Evolutionary conservation across 2,888 invertebrate genomes (phyloP).

Genomic region (Ctena decussata): DNA sequence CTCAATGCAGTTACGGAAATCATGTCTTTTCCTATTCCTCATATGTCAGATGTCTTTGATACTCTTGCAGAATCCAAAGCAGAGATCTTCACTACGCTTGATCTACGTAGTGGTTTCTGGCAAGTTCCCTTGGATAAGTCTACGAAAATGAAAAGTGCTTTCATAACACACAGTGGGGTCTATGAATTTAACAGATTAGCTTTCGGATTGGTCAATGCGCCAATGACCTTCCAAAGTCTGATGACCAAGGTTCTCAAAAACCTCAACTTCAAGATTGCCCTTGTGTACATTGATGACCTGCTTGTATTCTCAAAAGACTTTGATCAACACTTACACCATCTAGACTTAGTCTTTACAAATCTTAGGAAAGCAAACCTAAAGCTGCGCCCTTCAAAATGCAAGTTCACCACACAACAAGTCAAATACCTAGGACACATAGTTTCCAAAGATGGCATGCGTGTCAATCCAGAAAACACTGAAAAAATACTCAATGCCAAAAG

Average conservation of each 20-base stretch:
- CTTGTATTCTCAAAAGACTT: constrained; percentile 32
- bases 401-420: constrained; percentile 31
- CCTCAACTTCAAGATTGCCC: constrained; percentile 44
- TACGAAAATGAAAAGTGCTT: constrained; percentile 42
- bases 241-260: constrained; percentile 41
- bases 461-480: constrained; percentile 30
- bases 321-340: too few species aligned
- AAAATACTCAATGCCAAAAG: background rate
- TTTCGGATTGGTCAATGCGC: constrained; percentile 52
- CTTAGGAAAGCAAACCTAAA: constrained; percentile 41
- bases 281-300: constrained; percentile 62
- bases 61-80: constrained; percentile 30
- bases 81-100: too few species aligned
- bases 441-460: constrained; percentile 39
- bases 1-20: constrained; percentile 31
- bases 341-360: constrained; percentile 35
- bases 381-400: constrained; percentile 54
- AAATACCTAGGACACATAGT: constrained; percentile 57
- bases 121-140: constrained; percentile 29
- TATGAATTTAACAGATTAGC: constrained; percentile 43
- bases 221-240: constrained; percentile 34
- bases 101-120: too few species aligned
- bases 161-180: constrained; percentile 35
- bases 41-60: constrained; percentile 34
- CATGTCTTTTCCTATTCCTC: constrained; percentile 30